phyloP scores from a whole-genome alignment of 2,797 vertebrate species.

The Amphiprion clarkii region DNA sequence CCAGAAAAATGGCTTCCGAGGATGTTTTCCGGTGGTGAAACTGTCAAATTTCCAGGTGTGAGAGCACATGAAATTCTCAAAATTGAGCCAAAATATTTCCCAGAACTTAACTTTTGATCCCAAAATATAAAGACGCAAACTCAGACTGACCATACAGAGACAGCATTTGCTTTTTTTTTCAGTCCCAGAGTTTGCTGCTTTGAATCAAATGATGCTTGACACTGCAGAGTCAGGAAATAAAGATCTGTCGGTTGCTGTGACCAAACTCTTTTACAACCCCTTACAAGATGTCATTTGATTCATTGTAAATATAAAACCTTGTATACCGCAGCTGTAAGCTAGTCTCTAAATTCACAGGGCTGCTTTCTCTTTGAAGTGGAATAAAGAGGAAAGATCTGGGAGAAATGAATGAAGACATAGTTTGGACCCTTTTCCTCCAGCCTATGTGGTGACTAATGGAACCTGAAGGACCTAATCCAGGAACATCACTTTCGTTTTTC shows the following conservation, averaged over 20 bases:
- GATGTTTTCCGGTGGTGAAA: no score
- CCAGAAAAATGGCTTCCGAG: no score
- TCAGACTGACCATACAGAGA: no score
- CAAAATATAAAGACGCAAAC: no score
- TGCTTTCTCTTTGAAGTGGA: slow-evolving; percentile 3
- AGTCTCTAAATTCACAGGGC: not conserved
- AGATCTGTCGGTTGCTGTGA: not conserved
- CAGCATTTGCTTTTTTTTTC: no score
- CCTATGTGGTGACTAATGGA: slow-evolving; percentile 40
- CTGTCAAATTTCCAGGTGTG: no score
- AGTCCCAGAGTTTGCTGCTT: no score
- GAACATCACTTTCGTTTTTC: not conserved
- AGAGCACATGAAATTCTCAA: no score
- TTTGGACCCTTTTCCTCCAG: slow-evolving; percentile 33
- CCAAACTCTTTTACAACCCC: not conserved
- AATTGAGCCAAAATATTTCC: no score
- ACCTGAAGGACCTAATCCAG: slow-evolving; percentile 13
- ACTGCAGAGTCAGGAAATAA: no score
- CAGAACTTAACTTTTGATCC: no score
- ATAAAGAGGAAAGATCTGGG: slow-evolving; percentile 2
- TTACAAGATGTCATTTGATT: not conserved
- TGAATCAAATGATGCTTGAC: no score
- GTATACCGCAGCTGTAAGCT: slow-evolving; percentile 1
- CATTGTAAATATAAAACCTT: not conserved
- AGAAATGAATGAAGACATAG: slow-evolving; percentile 26